A percentile compares a stretch with the other conserved stretches of the same genome.
Evolutionary conservation across 2,113 vertebrate species (phyloP).

Genomic region (Pedetes capensis): DNA sequence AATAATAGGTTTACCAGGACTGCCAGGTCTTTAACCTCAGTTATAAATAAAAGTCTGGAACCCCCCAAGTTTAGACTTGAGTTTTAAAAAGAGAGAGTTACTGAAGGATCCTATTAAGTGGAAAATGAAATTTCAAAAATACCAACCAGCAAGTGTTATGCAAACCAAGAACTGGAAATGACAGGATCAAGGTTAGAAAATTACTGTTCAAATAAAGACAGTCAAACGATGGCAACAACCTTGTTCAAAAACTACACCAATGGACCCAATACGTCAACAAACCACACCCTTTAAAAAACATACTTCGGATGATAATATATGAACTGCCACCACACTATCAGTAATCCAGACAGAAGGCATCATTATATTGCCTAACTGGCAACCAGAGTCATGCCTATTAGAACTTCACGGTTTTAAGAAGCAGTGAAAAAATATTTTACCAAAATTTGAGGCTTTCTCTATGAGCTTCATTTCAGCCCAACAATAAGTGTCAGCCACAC

Average conservation of each 20-base stretch:
- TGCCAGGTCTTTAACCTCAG: neutral
- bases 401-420: neutral
- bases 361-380: conserved; percentile 47
- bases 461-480: conserved; percentile 31
- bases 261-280: conserved; percentile 19
- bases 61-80: neutral
- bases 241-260: conserved; percentile 44
- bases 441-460: conserved; percentile 43
- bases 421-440: conserved; percentile 17
- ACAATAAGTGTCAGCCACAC: conserved; percentile 47
- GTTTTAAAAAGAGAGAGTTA: neutral
- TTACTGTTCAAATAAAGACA: neutral
- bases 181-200: neutral
- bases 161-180: conserved; percentile 21
- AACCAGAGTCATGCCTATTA: neutral
- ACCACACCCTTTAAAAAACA: conserved; percentile 45
- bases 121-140: conserved; percentile 24
- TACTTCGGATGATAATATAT: conserved; percentile 17
- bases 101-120: neutral
- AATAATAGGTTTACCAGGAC: neutral
- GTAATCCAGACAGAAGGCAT: conserved; percentile 39
- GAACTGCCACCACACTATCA: conserved; percentile 44
- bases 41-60: neutral
- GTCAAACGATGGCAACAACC: neutral
- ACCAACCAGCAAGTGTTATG: neutral